Evolutionary conservation across 1,140 invertebrate species (phyloP), one percentile per base, ranked within the genome.

Genomic region (Pseudobourletiella spinata): DNA sequence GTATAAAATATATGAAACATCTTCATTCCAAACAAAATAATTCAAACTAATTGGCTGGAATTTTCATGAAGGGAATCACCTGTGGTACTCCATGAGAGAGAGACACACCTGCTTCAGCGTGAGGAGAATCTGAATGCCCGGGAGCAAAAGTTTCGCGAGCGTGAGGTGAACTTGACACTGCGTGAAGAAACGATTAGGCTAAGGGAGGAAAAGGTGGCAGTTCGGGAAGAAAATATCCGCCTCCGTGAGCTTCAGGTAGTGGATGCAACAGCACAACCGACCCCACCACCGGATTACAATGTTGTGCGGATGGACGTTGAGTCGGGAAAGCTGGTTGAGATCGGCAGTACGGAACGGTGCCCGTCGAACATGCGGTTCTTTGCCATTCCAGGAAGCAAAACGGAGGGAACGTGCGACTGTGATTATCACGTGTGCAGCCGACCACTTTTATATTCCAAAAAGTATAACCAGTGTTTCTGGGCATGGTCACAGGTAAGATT

Each of bases 401-500:
- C 25, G n/a, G 32, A 35, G 24, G 66, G 66, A 28, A 22, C 22
- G 15, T 68, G 66, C 32, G 66, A 68, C 30, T 68, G 66, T 57
- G 66, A 68, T 52, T 59, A 59, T n/a, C 48, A 65, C 26, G 3
- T 6, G 3, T 68, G 66, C 57, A 32, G 39, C 22, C 24, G 66
- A 20, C 66, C 66, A 20, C 42, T 68, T 4, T 15, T 68, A 0
- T 68, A 68, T 25, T 65, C 63, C 4, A 48, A 28, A 16, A 62
- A 68, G 39, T 58, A 62, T 54, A 32, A 63, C 14, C 63, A 68
- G 44, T 68, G 66, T 26, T 68, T 65, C 44, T 68, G 63, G 63
- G 66, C 66, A 3, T 68, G 66, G 66, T 64, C 66, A 16, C 59
- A 65, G 66, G 66, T 67, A 55, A n/a, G n/a, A n/a, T n/a, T n/a